Percentiles rank a stretch among this genome's conserved stretches.
Conservation (phyloP, 2,888 invertebrate genomes). For the Drosophila phalerata region DNA sequence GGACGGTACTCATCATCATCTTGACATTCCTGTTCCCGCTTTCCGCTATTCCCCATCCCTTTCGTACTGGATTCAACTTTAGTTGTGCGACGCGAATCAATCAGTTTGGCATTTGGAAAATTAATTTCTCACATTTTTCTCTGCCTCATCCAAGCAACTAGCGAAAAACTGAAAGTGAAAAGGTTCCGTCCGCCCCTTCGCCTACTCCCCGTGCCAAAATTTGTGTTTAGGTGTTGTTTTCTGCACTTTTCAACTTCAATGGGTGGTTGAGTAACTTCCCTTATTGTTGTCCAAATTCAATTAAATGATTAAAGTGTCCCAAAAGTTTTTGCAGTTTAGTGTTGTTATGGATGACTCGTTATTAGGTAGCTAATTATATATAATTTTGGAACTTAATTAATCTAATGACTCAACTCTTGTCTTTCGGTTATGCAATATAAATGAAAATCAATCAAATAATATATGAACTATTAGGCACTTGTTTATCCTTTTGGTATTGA, state of each 20-base stretch:
- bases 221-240: conserved; percentile 34
- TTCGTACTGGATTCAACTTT: conserved; percentile 19
- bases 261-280: conserved; percentile 12
- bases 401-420: conserved; percentile 46
- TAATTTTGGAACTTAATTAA: conserved; percentile 45
- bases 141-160: conserved; percentile 7
- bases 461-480: conserved; percentile 27
- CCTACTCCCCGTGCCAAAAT: not conserved
- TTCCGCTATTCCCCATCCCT: not conserved
- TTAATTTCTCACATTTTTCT: conserved; percentile 76
- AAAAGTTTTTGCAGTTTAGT: conserved; percentile 50
- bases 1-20: conserved; percentile 18
- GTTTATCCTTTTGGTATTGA: conserved; percentile 11
- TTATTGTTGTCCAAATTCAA: conserved; percentile 64
- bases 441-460: conserved; percentile 36
- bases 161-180: conserved; percentile 54
- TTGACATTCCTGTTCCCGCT: not conserved
- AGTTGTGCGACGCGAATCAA: conserved; percentile 59
- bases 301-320: conserved; percentile 69
- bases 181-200: conserved; percentile 8
- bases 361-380: conserved; percentile 52
- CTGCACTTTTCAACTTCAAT: conserved; percentile 34
- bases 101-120: conserved; percentile 72
- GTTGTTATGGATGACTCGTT: conserved; percentile 35
- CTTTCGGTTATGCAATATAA: conserved; percentile 20